These are phyloP conservation scores for Drosophila biarmipes DNA, from an alignment of 1,140 invertebrate species.

Conservation along the genomic window DNA sequence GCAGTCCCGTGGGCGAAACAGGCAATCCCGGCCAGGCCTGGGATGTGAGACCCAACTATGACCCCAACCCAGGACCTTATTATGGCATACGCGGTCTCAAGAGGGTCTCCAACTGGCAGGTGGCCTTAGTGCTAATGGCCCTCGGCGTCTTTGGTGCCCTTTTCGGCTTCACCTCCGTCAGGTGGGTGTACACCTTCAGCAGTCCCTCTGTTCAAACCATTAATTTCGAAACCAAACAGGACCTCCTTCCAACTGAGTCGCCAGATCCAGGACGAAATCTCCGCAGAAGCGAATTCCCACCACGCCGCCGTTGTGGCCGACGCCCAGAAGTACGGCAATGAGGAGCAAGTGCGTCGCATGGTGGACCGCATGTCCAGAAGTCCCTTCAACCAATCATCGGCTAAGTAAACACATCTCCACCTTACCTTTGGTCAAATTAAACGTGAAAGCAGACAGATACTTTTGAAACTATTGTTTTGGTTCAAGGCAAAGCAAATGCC, in stretches of 20 bases:
- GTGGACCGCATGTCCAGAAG: slow-evolving; percentile 60
- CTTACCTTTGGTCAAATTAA: slow-evolving; percentile 31
- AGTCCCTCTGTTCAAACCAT: neutral
- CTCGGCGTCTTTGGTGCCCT: slow-evolving; percentile 85
- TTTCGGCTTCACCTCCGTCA: slow-evolving; percentile 86
- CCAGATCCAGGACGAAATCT: slow-evolving; percentile 84
- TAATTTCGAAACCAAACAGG: slow-evolving; percentile 51
- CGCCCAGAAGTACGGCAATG: slow-evolving; percentile 86
- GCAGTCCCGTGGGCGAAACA: slow-evolving; percentile 18
- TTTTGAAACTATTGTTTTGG: slow-evolving; percentile 20
- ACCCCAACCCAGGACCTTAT: slow-evolving; percentile 84
- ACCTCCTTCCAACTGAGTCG: slow-evolving; percentile 85
- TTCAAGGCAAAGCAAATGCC: slow-evolving; percentile 36
- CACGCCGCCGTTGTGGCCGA: slow-evolving; percentile 84
- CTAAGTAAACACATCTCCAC: slow-evolving; percentile 31
- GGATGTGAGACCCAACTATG: slow-evolving; percentile 74
- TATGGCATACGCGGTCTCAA: slow-evolving; percentile 87
- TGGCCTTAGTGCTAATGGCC: slow-evolving; percentile 85
- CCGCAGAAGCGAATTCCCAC: slow-evolving; percentile 84
- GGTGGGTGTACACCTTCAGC: slow-evolving; percentile 77
- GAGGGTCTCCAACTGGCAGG: slow-evolving; percentile 86
- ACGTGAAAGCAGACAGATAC: slow-evolving; percentile 25
- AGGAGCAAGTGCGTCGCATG: slow-evolving; percentile 84
- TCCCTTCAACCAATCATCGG: slow-evolving; percentile 33
- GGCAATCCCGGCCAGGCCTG: slow-evolving; percentile 48